phyloP scores from a whole-genome alignment of 1,140 invertebrate genomes.

The Lamellibrachia luymesi region DNA sequence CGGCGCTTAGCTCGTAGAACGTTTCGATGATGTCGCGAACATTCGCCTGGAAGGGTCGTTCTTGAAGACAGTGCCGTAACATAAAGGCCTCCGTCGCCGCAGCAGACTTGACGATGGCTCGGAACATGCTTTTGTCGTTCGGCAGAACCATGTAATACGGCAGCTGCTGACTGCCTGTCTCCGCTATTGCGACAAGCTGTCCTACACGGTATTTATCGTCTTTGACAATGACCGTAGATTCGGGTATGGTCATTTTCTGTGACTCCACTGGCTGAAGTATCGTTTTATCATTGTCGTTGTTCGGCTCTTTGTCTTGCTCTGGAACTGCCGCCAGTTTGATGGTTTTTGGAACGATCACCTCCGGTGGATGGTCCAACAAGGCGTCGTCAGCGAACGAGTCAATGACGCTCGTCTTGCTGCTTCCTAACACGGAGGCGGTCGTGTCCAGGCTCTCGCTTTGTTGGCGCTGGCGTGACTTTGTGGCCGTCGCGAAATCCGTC shows the following conservation, averaged over 20 bases:
- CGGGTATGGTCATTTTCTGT: background rate
- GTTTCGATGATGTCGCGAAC: background rate
- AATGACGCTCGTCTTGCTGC: background rate
- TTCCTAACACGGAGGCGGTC: background rate
- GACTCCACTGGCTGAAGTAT: background rate
- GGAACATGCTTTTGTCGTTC: background rate
- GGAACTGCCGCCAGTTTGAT: background rate
- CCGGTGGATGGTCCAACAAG: background rate
- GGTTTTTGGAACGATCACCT: background rate
- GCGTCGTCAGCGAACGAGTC: background rate
- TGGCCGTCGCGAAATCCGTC: background rate
- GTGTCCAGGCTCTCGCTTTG: background rate
- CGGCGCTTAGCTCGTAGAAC: background rate
- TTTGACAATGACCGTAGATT: background rate
- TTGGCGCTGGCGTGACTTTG: background rate
- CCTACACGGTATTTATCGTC: background rate
- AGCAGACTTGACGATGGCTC: background rate
- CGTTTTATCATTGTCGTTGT: background rate
- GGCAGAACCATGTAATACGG: background rate
- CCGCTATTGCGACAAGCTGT: background rate
- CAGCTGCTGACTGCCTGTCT: background rate
- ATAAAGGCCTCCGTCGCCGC: background rate
- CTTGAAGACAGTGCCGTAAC: background rate
- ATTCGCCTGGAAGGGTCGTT: background rate
- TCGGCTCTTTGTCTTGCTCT: background rate